These are phyloP conservation scores for Tethea ocularis DNA, from an alignment of 2,888 invertebrate genomes.

Conservation along the genomic window DNA sequence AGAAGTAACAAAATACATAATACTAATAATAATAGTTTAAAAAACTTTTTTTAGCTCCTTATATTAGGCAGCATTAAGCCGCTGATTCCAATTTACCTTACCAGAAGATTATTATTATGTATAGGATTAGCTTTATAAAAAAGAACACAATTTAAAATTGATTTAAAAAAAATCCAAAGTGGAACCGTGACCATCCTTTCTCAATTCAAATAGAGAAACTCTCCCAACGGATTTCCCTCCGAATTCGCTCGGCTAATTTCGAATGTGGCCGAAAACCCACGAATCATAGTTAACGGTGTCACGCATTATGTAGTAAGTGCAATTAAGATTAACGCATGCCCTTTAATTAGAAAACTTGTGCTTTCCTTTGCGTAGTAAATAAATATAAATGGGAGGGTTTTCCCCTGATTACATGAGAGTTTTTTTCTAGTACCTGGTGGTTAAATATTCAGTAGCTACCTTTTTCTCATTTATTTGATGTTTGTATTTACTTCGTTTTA, in stretches of 20 bases:
- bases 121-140: too few relatives aligned
- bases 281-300: constrained; percentile 40
- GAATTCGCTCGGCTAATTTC: neutral
- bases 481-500: too few relatives aligned
- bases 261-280: constrained; percentile 13
- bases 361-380: constrained; percentile 32
- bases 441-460: constrained; percentile 4
- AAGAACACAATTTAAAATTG: too few relatives aligned
- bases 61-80: too few relatives aligned
- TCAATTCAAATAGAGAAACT: neutral
- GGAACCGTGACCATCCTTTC: neutral
- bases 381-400: constrained; percentile 42
- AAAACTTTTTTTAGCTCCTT: too few relatives aligned
- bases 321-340: constrained; percentile 63
- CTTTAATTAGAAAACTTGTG: constrained; percentile 64
- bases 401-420: constrained; percentile 22
- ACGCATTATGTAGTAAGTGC: constrained; percentile 46
- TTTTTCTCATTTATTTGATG: neutral
- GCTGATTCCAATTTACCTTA: too few relatives aligned
- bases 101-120: too few relatives aligned
- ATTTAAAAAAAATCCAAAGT: neutral
- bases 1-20: too few relatives aligned
- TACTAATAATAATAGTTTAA: too few relatives aligned
- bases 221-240: neutral
- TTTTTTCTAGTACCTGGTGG: constrained; percentile 9